Conservation (phyloP, 2,797 vertebrate species). For the Epinephelus coioides region DNA sequence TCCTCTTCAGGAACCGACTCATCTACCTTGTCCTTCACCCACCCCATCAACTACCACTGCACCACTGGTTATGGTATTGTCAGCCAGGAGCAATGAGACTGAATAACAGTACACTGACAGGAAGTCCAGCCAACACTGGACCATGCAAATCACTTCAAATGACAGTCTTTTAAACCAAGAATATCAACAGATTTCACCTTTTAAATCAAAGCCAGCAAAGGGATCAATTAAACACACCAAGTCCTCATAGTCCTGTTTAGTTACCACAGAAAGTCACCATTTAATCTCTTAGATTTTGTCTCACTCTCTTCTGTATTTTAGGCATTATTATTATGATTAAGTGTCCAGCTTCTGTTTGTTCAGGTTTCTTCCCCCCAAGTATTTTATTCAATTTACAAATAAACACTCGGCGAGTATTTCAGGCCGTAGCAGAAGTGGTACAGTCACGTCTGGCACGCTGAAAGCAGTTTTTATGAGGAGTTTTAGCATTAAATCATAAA, state of each 20-base stretch:
- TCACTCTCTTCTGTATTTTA: not conserved
- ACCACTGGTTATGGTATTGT: not conserved
- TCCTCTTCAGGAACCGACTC: no score
- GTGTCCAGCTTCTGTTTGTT: conserved; percentile 1
- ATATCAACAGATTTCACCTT: not conserved
- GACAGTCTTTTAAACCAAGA: conserved; percentile 2
- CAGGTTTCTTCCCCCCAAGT: not conserved
- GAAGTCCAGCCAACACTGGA: not conserved
- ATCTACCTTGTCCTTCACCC: no score
- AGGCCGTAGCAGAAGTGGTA: conserved; percentile 4
- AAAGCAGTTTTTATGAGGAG: conserved; percentile 33
- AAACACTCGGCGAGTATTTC: not conserved
- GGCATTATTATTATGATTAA: not conserved
- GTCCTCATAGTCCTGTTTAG: not conserved
- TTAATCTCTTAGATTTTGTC: not conserved
- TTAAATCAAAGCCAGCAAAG: conserved; percentile 5
- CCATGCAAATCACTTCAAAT: conserved; percentile 9
- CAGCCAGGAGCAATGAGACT: not conserved
- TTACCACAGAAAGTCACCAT: not conserved
- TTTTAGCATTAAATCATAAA: conserved; percentile 61
- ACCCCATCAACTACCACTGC: no score
- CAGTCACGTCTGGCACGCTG: conserved; percentile 17
- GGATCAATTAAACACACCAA: not conserved
- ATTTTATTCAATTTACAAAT: not conserved
- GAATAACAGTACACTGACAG: not conserved